Evolutionary conservation across 1,140 invertebrate species (phyloP).

Genomic region (Intoshia linei): DNA sequence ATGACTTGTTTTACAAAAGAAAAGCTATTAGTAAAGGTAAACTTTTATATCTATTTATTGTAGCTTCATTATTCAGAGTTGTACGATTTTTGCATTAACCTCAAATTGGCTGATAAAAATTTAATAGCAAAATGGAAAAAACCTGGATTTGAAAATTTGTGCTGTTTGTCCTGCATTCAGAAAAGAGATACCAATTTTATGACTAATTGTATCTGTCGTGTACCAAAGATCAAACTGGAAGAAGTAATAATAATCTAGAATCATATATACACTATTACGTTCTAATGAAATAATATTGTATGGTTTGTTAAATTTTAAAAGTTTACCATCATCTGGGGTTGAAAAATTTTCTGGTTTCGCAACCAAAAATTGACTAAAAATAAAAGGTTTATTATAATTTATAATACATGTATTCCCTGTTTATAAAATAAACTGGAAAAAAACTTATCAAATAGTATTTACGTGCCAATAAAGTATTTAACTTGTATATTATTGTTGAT

Average conservation of each 20-base stretch:
- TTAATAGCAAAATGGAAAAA: slow-evolving; percentile 99
- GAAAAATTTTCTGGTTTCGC: not conserved
- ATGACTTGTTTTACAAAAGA: slow-evolving; percentile 66
- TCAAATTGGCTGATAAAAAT: slow-evolving; percentile 81
- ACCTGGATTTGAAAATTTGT: slow-evolving; percentile 90
- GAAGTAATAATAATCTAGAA: slow-evolving; percentile 30
- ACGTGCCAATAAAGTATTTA: not conserved
- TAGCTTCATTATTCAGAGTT: slow-evolving; percentile 33
- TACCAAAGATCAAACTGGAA: slow-evolving; percentile 85
- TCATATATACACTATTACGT: not conserved
- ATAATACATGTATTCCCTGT: not conserved
- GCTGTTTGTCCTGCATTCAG: slow-evolving; percentile 90
- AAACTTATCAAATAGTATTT: not conserved
- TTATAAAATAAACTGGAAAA: not conserved
- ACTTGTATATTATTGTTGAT: not conserved
- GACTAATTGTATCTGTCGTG: slow-evolving; percentile 90
- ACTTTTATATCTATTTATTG: slow-evolving; percentile 1
- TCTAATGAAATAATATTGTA: not conserved
- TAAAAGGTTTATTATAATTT: no score
- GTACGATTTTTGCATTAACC: slow-evolving; percentile 78
- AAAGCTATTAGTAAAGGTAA: slow-evolving; percentile 66
- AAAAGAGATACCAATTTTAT: slow-evolving; percentile 92
- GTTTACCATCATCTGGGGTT: not conserved
- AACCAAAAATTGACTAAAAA: not conserved
- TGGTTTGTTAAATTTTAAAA: not conserved